Evolutionary conservation across 2,888 invertebrate species (phyloP), one percentile per base, ranked within the genome.

Genomic region (Pterostichus madidus): DNA sequence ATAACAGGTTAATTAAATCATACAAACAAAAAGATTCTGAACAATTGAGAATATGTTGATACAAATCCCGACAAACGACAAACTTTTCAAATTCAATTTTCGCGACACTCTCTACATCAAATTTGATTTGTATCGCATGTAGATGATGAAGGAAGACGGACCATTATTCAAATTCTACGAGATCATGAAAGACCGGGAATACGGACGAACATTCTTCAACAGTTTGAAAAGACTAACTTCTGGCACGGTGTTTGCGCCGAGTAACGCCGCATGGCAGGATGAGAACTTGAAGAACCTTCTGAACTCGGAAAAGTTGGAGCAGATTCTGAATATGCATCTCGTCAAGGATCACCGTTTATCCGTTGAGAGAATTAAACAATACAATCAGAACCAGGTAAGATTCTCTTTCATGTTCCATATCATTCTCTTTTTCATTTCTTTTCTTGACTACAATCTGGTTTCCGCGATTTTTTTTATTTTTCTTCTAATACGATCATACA

Each of bases 231-330:
- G 92, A 83, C 93, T 94, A 84, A 93, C 93, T 83, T 95, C 96
- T 86, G 92, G 97, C 31, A 98, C 98, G 2, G 92, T 98, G 83
- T 96, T 98, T 89, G 97, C 97, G 1, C 98, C 98, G 0, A 96
- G 96, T 87, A 97, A 98, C 88, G 95, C 95, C 84, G 97, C 97
- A 11, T 95, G 97, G 94, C 93, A 93, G 71, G 94, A 94, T 85
- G 92, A 94, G 68, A 94, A 94, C 84, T 93, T 96, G n/a, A 93
- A 94, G 86, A 93, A 94, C 87, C 90, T 94, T 78, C 91, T 93
- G 85, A 94, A 96, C 88, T 93, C 93, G 85, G 92, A 94, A 84
- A 94, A 93, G 85, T 92, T 97, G 87, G 92, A 92, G 85, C 95
- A 97, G 84, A 95, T 97, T 86, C 90, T 97, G 77, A 94, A 94